These are phyloP conservation scores for Drosophila mimica DNA, from an alignment of 2,888 invertebrate species.

Conservation along the genomic window DNA sequence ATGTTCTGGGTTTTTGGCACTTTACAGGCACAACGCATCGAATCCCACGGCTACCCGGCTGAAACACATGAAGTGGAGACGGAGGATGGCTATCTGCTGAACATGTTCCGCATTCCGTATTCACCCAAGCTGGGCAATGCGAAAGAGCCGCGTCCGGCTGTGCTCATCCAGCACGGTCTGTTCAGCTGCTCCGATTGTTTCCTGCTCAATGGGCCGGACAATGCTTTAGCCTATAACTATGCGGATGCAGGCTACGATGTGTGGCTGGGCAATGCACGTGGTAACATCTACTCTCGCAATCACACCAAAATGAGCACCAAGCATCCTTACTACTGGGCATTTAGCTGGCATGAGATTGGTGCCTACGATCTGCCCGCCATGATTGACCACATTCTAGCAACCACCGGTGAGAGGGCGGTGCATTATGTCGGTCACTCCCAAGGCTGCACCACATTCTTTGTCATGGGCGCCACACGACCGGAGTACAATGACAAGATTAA, in stretches of 20 bases:
- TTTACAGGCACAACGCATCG: slow-evolving; percentile 75
- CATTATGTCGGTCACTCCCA: slow-evolving; percentile 89
- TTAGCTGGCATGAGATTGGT: slow-evolving; percentile 87
- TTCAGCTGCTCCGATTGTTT: slow-evolving; percentile 89
- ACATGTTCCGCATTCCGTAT: slow-evolving; percentile 91
- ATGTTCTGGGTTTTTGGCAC: background rate
- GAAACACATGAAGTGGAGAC: slow-evolving; percentile 91
- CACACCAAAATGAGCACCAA: slow-evolving; percentile 84
- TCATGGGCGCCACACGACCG: slow-evolving; percentile 84
- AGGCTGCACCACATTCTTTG: slow-evolving; percentile 86
- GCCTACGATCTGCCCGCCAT: slow-evolving; percentile 88
- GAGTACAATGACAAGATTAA: slow-evolving; percentile 86
- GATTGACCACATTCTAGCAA: slow-evolving; percentile 86
- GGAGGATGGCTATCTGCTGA: slow-evolving; percentile 93
- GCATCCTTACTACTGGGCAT: slow-evolving; percentile 82
- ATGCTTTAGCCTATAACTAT: slow-evolving; percentile 86
- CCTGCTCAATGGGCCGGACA: slow-evolving; percentile 89
- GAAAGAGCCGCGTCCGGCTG: slow-evolving; percentile 85
- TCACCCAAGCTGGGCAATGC: slow-evolving; percentile 83
- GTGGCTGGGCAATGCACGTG: slow-evolving; percentile 89
- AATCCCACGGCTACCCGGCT: slow-evolving; percentile 86
- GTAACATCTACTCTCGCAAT: slow-evolving; percentile 87
- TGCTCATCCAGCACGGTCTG: slow-evolving; percentile 93
- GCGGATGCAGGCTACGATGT: slow-evolving; percentile 86
- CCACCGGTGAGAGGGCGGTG: slow-evolving; percentile 85